phyloP scores from a whole-genome alignment of 1,140 invertebrate genomes.

The Chymomyza costata region DNA sequence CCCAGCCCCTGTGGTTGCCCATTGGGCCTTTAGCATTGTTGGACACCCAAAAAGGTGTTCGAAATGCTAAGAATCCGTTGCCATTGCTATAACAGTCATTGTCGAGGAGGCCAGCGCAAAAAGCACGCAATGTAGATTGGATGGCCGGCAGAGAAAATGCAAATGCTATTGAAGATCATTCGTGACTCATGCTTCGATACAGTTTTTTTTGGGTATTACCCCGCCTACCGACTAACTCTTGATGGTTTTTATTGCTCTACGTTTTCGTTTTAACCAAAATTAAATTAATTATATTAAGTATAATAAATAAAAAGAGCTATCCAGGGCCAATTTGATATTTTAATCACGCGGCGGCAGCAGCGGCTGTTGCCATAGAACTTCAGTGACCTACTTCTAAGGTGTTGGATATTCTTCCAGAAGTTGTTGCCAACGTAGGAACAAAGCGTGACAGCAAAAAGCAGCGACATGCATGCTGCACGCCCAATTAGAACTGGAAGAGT shows the following conservation, averaged over 20 bases:
- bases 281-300: slow-evolving; percentile 61
- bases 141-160: slow-evolving; percentile 11
- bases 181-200: slow-evolving; percentile 55
- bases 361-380: too few relatives aligned
- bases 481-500: slow-evolving; percentile 14
- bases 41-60: slow-evolving; percentile 66
- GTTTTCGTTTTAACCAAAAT: slow-evolving; percentile 33
- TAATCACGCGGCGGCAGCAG: slow-evolving; percentile 40
- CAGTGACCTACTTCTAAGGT: slow-evolving; percentile 42
- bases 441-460: slow-evolving; percentile 27
- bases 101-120: too few relatives aligned
- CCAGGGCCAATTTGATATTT: slow-evolving; percentile 52
- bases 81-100: too few relatives aligned
- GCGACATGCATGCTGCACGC: neutral
- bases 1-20: slow-evolving; percentile 13
- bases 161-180: slow-evolving; percentile 42
- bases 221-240: slow-evolving; percentile 32
- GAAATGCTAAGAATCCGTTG: slow-evolving; percentile 61
- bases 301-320: slow-evolving; percentile 62
- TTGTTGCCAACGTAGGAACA: slow-evolving; percentile 12
- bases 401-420: slow-evolving; percentile 17
- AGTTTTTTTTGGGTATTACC: slow-evolving; percentile 35
- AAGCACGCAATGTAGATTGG: slow-evolving; percentile 61
- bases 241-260: too few relatives aligned
- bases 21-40: slow-evolving; percentile 9